A percentile compares a stretch with the other conserved stretches of the same genome.
Conservation (phyloP, 1,140 invertebrate genomes). For the Pogonognathellus flavescens region DNA sequence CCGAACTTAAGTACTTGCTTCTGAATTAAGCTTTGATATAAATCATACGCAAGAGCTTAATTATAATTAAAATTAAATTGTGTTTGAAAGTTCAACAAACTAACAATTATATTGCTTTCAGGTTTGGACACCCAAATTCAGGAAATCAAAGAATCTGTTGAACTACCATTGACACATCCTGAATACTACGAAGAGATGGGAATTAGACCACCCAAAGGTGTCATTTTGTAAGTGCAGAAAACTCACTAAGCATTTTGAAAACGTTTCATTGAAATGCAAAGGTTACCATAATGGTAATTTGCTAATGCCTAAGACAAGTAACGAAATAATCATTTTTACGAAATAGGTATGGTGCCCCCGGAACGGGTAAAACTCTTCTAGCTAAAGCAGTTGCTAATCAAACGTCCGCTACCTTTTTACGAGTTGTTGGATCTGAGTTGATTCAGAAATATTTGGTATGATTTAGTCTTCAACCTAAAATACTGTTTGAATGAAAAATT, state of each 20-base stretch:
- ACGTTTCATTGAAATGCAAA: no score
- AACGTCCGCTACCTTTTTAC: constrained; percentile 98
- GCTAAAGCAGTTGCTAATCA: constrained; percentile 99
- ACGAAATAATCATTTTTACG: background rate
- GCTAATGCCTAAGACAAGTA: no score
- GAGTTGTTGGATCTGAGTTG: constrained; percentile 98
- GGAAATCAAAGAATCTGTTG: constrained; percentile 99
- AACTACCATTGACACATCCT: constrained; percentile 97
- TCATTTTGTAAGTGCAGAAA: constrained; percentile 98
- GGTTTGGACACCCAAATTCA: constrained; percentile 99
- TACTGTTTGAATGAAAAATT: no score
- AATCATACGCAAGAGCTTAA: no score
- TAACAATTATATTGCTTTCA: constrained; percentile 64
- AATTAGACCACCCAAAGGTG: constrained; percentile 99
- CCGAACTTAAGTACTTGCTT: no score
- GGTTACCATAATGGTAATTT: no score
- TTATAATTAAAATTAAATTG: background rate
- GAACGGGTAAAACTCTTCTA: constrained; percentile 97
- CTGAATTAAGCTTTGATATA: no score
- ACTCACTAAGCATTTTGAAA: constrained; percentile 90
- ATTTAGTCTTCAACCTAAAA: background rate
- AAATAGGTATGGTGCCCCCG: constrained; percentile 78
- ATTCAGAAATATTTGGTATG: constrained; percentile 97
- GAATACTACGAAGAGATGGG: constrained; percentile 99
- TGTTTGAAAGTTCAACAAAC: background rate